Conservation (phyloP, 23 tunicate genomes). For the Halocynthia aurantium region DNA sequence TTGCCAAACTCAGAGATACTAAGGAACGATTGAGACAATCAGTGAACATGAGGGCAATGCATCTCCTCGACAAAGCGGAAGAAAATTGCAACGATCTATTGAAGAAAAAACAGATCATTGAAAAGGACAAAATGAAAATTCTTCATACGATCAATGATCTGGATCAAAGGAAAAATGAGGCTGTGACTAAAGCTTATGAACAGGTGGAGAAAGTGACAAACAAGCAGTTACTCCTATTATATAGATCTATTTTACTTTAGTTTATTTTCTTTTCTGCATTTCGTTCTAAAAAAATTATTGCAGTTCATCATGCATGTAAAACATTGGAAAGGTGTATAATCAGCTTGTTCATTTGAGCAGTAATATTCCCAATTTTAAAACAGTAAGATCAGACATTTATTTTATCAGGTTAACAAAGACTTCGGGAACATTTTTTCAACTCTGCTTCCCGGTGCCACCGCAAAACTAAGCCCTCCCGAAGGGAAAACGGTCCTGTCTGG, state of each 20-base stretch:
- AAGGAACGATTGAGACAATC: constrained; percentile 58
- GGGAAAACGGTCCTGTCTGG: constrained; percentile 93
- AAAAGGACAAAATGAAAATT: constrained; percentile 62
- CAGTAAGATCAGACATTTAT: background rate
- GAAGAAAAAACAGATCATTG: constrained; percentile 69
- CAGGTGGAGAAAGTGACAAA: too few species aligned
- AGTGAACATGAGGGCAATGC: constrained; percentile 94
- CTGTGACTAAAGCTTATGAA: constrained; percentile 81
- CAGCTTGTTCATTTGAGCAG: too few species aligned
- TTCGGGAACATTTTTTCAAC: constrained; percentile 81
- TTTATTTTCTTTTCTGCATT: too few species aligned
- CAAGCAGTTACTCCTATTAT: too few species aligned
- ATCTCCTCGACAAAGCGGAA: constrained; percentile 76
- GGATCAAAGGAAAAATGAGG: constrained; percentile 82
- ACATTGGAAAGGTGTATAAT: background rate
- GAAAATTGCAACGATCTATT: constrained; percentile 78
- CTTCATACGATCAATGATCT: constrained; percentile 69
- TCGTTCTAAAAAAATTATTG: too few species aligned
- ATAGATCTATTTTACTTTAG: too few species aligned
- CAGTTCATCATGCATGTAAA: background rate
- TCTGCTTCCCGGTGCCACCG: constrained; percentile 96
- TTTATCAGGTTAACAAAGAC: constrained; percentile 80
- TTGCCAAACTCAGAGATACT: constrained; percentile 61
- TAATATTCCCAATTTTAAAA: too few species aligned
- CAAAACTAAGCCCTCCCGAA: constrained; percentile 88